These are phyloP conservation scores for Pollenia amentaria DNA, from an alignment of 2,888 invertebrate species.

Conservation along the genomic window DNA sequence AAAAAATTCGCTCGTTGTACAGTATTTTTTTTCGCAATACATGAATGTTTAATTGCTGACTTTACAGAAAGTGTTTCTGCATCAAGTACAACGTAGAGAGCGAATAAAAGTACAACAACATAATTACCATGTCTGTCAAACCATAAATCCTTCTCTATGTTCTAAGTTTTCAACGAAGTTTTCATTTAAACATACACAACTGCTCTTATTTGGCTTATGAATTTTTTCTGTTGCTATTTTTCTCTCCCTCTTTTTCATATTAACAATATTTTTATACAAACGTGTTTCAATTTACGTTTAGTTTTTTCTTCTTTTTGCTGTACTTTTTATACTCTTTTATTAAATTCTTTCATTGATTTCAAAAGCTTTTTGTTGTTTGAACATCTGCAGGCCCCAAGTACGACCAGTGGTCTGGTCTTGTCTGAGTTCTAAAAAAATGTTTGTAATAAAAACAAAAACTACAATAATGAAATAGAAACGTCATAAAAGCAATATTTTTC, in stretches of 20 bases:
- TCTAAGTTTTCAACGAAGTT: constrained; percentile 22
- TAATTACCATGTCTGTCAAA: constrained; percentile 70
- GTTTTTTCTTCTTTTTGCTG: constrained; percentile 30
- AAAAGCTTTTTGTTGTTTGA: constrained; percentile 32
- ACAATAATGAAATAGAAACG: neutral
- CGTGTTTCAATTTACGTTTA: constrained; percentile 66
- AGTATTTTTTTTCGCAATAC: constrained; percentile 32
- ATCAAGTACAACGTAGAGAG: neutral
- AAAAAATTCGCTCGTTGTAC: neutral
- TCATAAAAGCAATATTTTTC: constrained; percentile 40
- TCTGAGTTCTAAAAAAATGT: constrained; percentile 12
- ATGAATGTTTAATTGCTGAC: constrained; percentile 48
- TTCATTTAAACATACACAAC: constrained; percentile 42
- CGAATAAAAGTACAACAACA: constrained; percentile 6
- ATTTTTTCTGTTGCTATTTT: neutral
- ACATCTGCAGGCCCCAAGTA: constrained; percentile 35
- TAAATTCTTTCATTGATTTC: constrained; percentile 53
- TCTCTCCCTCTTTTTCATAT: neutral
- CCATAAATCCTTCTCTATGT: constrained; percentile 65
- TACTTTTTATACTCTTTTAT: constrained; percentile 22
- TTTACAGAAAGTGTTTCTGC: neutral
- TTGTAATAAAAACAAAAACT: constrained; percentile 29
- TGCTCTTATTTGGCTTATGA: constrained; percentile 49
- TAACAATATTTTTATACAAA: constrained; percentile 42
- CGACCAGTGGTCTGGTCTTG: neutral